These are phyloP conservation scores for Erebia ligea DNA, from an alignment of 2,888 invertebrate species.

Conservation along the genomic window DNA sequence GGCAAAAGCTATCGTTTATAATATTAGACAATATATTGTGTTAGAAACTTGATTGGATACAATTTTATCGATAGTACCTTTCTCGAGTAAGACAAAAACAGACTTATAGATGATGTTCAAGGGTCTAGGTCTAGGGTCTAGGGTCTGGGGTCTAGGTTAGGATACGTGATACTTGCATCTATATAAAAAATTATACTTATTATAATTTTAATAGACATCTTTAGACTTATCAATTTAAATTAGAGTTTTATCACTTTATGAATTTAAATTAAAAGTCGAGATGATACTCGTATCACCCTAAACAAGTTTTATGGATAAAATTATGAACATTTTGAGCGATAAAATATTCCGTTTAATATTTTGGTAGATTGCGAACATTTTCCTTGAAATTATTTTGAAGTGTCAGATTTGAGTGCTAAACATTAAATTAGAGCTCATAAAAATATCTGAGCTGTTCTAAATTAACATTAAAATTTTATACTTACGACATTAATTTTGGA, in stretches of 20 bases:
- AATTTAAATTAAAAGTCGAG: neutral
- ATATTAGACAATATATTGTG: too few relatives aligned
- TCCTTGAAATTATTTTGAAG: constrained; percentile 13
- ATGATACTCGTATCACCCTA: neutral
- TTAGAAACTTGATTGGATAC: too few relatives aligned
- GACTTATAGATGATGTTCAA: too few relatives aligned
- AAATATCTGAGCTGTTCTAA: constrained; percentile 7
- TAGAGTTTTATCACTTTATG: neutral
- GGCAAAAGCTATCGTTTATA: too few relatives aligned
- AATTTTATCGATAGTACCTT: too few relatives aligned
- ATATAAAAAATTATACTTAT: too few relatives aligned
- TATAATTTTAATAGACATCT: too few relatives aligned
- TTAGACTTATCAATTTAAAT: too few relatives aligned
- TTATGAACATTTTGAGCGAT: neutral
- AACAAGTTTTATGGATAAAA: neutral
- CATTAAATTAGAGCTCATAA: neutral
- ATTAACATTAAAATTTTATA: constrained; percentile 11
- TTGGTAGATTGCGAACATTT: neutral
- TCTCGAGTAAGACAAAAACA: too few relatives aligned
- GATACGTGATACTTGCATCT: too few relatives aligned
- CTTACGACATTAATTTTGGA: constrained; percentile 2
- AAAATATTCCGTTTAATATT: neutral
- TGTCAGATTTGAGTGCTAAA: constrained; percentile 2
- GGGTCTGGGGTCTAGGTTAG: too few relatives aligned
- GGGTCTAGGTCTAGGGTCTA: too few relatives aligned